A percentile compares a stretch with the other conserved stretches of the same genome.
Conservation (phyloP, 2,113 vertebrate genomes). For the Boleophthalmus pectinirostris region DNA sequence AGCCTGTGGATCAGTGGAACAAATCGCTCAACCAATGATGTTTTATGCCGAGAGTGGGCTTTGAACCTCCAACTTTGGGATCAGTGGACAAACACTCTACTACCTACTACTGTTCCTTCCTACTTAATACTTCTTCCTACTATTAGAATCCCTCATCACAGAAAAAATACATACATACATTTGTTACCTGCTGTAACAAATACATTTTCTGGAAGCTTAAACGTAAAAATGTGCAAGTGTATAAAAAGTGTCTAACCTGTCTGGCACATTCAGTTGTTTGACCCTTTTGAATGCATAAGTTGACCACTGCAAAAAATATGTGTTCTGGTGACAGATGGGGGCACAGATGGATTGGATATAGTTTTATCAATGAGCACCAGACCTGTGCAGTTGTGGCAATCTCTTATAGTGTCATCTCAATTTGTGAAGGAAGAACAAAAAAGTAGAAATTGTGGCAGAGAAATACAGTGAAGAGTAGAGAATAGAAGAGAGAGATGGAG, state of each 20-base stretch:
- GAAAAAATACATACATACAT: too few species aligned
- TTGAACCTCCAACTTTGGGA: too few species aligned
- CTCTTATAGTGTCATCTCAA: slow-evolving; percentile 78
- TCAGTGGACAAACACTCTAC: too few species aligned
- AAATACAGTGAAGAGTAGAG: slow-evolving; percentile 40
- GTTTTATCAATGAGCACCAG: slow-evolving; percentile 83
- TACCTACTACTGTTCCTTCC: too few species aligned
- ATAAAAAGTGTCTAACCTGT: neutral
- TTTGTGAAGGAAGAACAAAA: slow-evolving; percentile 77
- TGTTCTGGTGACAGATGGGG: slow-evolving; percentile 66
- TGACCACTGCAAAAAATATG: slow-evolving; percentile 71
- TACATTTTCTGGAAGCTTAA: slow-evolving; percentile 66
- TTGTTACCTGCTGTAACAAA: neutral
- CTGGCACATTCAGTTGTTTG: neutral
- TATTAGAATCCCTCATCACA: too few species aligned
- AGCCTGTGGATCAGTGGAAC: too few species aligned
- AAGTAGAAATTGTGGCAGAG: slow-evolving; percentile 32
- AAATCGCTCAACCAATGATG: too few species aligned
- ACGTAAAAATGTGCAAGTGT: neutral
- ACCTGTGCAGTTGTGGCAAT: slow-evolving; percentile 69
- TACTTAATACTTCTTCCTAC: too few species aligned
- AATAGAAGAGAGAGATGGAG: slow-evolving; percentile 28
- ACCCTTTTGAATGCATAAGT: slow-evolving; percentile 45
- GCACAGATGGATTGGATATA: slow-evolving; percentile 78
- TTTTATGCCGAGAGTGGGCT: too few species aligned